Evolutionary conservation across 1,140 invertebrate genomes (phyloP).

Genomic region (Caenorhabditis briggsae): DNA sequence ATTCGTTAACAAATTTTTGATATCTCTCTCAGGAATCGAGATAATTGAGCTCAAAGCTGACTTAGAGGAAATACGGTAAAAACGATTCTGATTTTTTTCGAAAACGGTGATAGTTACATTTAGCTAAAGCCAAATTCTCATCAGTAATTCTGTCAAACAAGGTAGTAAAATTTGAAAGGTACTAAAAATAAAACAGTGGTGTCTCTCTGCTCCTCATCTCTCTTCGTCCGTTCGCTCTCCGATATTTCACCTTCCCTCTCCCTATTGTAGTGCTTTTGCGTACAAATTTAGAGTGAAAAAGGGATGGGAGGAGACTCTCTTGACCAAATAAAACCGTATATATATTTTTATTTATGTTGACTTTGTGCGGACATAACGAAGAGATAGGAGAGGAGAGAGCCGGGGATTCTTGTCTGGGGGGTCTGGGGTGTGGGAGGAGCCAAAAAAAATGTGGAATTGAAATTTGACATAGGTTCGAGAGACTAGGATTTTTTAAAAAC

Average conservation of each 20-base stretch:
- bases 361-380: not conserved
- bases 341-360: not conserved
- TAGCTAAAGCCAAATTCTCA: no score
- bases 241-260: not conserved
- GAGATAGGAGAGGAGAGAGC: no score
- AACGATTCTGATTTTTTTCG: no score
- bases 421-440: not conserved
- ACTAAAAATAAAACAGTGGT: constrained; percentile 32
- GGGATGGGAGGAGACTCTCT: not conserved
- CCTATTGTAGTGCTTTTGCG: not conserved
- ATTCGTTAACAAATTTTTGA: no score
- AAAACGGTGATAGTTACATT: not conserved
- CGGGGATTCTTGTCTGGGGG: not conserved
- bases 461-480: not conserved
- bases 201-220: not conserved
- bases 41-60: no score
- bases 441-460: not conserved
- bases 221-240: not conserved
- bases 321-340: constrained; percentile 28
- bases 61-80: no score
- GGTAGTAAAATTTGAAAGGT: not conserved
- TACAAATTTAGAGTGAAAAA: constrained; percentile 37
- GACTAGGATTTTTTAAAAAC: not conserved
- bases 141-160: not conserved
- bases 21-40: no score